phyloP scores from a whole-genome alignment of 2,888 invertebrate genomes.

The Baccha elongata region DNA sequence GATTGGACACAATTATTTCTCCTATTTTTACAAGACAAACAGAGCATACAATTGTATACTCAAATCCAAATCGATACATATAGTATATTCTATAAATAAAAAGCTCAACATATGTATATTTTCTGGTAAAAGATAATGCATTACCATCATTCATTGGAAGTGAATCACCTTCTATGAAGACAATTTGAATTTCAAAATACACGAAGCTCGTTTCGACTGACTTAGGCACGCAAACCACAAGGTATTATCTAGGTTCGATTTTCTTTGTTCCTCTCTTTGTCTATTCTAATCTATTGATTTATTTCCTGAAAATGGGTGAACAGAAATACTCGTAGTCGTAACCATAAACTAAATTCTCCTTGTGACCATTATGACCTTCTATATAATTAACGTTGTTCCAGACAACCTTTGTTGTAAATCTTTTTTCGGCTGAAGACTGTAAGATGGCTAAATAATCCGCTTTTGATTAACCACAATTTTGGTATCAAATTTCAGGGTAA shows the following conservation, averaged over 20 bases:
- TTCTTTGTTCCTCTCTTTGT: neutral
- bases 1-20: neutral
- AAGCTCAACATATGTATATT: too few relatives aligned
- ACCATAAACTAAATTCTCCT: slow-evolving; percentile 31
- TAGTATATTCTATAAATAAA: slow-evolving; percentile 33
- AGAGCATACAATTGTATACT: neutral
- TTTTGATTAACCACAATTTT: slow-evolving; percentile 52
- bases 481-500: slow-evolving; percentile 45
- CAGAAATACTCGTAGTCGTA: neutral
- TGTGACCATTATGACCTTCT: slow-evolving; percentile 6
- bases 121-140: neutral
- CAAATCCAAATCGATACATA: slow-evolving; percentile 38
- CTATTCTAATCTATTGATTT: slow-evolving; percentile 51
- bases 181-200: slow-evolving; percentile 64
- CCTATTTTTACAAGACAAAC: slow-evolving; percentile 9
- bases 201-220: slow-evolving; percentile 39
- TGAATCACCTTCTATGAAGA: slow-evolving; percentile 47
- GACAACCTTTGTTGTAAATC: neutral
- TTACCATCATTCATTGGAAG: slow-evolving; percentile 14
- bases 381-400: slow-evolving; percentile 2
- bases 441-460: slow-evolving; percentile 40
- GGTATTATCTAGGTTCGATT: neutral
- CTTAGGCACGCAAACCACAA: slow-evolving; percentile 47
- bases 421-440: neutral
- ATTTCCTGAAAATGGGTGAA: slow-evolving; percentile 6